These are phyloP conservation scores for Parauchenoglanis ngamensis DNA, from an alignment of 2,797 vertebrate genomes.

Conservation along the genomic window DNA sequence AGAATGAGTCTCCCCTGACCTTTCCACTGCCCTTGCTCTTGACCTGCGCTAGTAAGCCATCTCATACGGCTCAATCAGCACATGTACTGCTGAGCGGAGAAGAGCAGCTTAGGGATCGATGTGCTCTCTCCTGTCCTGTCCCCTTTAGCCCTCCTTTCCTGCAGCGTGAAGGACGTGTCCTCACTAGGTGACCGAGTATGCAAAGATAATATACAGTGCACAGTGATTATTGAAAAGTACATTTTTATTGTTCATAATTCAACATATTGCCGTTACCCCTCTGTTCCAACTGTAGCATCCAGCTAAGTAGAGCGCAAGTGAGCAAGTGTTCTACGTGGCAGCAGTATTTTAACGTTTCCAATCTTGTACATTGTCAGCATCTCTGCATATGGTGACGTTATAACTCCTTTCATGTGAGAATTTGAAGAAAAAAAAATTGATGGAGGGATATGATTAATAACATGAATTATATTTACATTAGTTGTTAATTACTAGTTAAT, in stretches of 20 bases:
- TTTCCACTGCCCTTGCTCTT: constrained; percentile 78
- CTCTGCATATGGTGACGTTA: too few species aligned
- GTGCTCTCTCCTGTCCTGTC: constrained; percentile 59
- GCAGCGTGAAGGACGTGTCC: constrained; percentile 31
- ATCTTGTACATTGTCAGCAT: neutral
- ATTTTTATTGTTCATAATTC: neutral
- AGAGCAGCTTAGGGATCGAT: constrained; percentile 72
- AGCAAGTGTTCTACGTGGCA: neutral
- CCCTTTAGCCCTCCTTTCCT: constrained; percentile 61
- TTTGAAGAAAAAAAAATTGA: neutral
- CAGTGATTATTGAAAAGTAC: neutral
- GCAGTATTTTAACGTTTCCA: neutral
- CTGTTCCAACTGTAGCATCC: neutral
- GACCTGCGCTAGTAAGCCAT: constrained; percentile 78
- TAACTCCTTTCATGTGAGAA: neutral
- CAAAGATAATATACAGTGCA: neutral
- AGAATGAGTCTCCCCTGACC: constrained; percentile 67
- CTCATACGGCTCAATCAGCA: constrained; percentile 76
- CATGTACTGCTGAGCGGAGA: constrained; percentile 73
- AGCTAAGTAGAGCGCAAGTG: neutral
- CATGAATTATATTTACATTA: neutral
- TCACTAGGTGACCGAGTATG: neutral
- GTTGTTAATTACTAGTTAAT: neutral
- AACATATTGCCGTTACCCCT: neutral
- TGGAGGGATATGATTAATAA: neutral